Evolutionary conservation across 2,888 invertebrate genomes (phyloP).

Genomic region (Drosophila emarginata): DNA sequence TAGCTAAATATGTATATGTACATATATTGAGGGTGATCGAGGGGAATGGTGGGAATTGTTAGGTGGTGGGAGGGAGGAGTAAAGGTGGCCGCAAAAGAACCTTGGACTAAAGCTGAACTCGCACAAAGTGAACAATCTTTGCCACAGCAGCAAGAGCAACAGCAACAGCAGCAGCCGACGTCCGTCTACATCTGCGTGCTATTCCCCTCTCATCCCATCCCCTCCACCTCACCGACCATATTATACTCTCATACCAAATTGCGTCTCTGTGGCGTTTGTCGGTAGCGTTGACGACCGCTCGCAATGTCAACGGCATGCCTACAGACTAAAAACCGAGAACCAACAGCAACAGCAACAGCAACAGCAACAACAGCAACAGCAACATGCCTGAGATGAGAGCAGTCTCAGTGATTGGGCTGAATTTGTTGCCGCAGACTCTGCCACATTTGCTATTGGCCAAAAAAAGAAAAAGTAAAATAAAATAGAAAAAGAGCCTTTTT

Average conservation of each 20-base stretch:
- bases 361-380: constrained; percentile 7
- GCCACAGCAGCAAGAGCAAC: constrained; percentile 37
- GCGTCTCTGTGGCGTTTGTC: constrained; percentile 15
- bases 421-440: constrained; percentile 11
- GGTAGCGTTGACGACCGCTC: constrained; percentile 62
- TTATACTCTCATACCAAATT: background rate
- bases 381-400: constrained; percentile 1
- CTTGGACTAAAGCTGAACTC: constrained; percentile 68
- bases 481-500: background rate
- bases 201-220: background rate
- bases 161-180: constrained; percentile 24
- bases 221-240: no score
- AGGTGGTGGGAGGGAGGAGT: background rate
- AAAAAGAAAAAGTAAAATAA: background rate
- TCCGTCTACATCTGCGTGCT: constrained; percentile 12
- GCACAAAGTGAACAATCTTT: constrained; percentile 63
- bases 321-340: constrained; percentile 7
- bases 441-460: constrained; percentile 5
- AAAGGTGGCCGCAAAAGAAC: constrained; percentile 62
- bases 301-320: constrained; percentile 70
- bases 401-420: constrained; percentile 37
- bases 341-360: no score
- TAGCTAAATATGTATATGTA: constrained; percentile 4
- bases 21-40: no score
- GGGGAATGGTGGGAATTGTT: background rate